phyloP scores from a whole-genome alignment of 2,888 invertebrate species.

The Caenorhabditis uteleia region DNA sequence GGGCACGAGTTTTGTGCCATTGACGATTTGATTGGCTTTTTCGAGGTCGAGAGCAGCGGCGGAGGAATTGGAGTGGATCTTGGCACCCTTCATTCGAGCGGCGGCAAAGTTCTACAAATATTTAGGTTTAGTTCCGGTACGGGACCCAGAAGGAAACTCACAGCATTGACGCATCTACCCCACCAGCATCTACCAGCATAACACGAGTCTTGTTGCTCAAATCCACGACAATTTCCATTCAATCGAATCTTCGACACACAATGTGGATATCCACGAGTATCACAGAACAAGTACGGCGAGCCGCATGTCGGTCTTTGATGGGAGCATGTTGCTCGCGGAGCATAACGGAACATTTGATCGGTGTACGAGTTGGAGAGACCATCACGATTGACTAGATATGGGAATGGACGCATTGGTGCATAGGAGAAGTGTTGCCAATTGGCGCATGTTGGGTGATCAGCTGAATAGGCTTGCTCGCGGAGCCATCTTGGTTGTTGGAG shows the following conservation, averaged over 20 bases:
- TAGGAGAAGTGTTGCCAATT: slow-evolving; percentile 67
- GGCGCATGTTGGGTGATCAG: slow-evolving; percentile 63
- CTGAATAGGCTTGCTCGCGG: slow-evolving; percentile 63
- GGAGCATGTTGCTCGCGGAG: slow-evolving; percentile 65
- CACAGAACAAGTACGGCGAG: slow-evolving; percentile 67
- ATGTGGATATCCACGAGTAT: slow-evolving; percentile 65
- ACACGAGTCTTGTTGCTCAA: slow-evolving; percentile 63
- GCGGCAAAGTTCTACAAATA: slow-evolving; percentile 36
- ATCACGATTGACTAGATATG: slow-evolving; percentile 62
- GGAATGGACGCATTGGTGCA: slow-evolving; percentile 66
- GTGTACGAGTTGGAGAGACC: slow-evolving; percentile 68
- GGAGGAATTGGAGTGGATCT: slow-evolving; percentile 23
- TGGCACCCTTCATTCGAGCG: slow-evolving; percentile 45
- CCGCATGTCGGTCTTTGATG: slow-evolving; percentile 62
- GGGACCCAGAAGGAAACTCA: slow-evolving; percentile 10
- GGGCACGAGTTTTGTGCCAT: slow-evolving; percentile 33
- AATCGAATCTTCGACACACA: slow-evolving; percentile 66
- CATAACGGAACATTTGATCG: slow-evolving; percentile 68
- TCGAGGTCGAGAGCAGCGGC: slow-evolving; percentile 17
- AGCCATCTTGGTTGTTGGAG: slow-evolving; percentile 64
- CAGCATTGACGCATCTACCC: slow-evolving; percentile 62
- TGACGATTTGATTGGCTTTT: slow-evolving; percentile 14
- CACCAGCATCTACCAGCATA: slow-evolving; percentile 64
- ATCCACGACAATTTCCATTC: slow-evolving; percentile 64
- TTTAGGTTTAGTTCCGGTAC: no score